phyloP scores from a whole-genome alignment of 2,888 invertebrate species.

The Mantis religiosa region DNA sequence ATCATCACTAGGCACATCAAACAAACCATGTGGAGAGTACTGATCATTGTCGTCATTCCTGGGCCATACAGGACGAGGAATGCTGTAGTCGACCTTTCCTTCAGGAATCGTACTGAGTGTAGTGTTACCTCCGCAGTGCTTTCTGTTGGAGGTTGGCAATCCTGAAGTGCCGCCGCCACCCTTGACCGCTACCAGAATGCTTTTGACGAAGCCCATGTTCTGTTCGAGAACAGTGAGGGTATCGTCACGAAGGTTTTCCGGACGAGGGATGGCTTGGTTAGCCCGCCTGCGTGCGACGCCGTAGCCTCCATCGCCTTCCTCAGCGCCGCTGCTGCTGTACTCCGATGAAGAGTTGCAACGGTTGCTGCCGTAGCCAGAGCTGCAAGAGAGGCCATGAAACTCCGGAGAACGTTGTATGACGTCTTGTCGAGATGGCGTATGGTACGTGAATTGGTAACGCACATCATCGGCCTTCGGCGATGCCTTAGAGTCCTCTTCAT shows the following conservation, averaged over 20 bases:
- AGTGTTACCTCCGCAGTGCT: slow-evolving; percentile 31
- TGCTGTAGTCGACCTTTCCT: slow-evolving; percentile 44
- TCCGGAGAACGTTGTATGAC: slow-evolving; percentile 27
- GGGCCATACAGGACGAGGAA: slow-evolving; percentile 48
- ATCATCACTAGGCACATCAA: slow-evolving; percentile 37
- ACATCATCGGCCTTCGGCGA: neutral
- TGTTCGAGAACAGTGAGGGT: slow-evolving; percentile 42
- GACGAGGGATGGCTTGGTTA: slow-evolving; percentile 11
- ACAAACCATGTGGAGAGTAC: neutral
- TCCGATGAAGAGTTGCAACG: slow-evolving; percentile 32
- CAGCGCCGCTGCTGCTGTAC: slow-evolving; percentile 24
- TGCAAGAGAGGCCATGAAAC: slow-evolving; percentile 40
- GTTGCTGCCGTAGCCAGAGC: slow-evolving; percentile 44
- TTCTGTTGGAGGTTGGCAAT: slow-evolving; percentile 4
- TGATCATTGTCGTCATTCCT: slow-evolving; percentile 29
- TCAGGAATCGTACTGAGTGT: slow-evolving; percentile 48
- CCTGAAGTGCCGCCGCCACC: slow-evolving; percentile 29
- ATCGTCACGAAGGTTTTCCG: slow-evolving; percentile 37
- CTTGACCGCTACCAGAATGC: slow-evolving; percentile 39
- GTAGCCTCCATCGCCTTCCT: neutral
- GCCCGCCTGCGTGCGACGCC: slow-evolving; percentile 35
- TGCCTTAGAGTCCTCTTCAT: slow-evolving; percentile 36
- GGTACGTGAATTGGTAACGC: neutral
- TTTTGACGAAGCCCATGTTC: slow-evolving; percentile 43
- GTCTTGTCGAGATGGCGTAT: neutral